Percentiles rank a stretch among this genome's conserved stretches.
phyloP scores from a whole-genome alignment of 92 coral and sea anemone species.

The Muricea muricata region DNA sequence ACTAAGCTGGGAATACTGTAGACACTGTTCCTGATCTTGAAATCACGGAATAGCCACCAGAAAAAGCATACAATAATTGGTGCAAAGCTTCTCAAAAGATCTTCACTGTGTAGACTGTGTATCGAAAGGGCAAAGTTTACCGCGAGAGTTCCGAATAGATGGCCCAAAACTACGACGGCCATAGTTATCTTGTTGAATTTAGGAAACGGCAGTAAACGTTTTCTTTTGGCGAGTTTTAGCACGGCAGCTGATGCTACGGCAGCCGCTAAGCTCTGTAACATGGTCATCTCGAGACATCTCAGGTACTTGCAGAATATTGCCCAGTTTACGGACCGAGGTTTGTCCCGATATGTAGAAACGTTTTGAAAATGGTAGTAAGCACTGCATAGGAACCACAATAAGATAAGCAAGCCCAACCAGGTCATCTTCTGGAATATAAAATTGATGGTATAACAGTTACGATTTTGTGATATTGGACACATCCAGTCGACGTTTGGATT shows the following conservation, averaged over 20 bases:
- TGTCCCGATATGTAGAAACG: neutral
- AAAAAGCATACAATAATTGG: neutral
- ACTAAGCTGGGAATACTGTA: constrained; percentile 1
- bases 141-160: constrained; percentile 19
- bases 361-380: neutral
- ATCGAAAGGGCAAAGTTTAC: constrained; percentile 26
- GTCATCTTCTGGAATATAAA: neutral
- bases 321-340: neutral
- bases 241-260: neutral
- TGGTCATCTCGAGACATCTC: constrained; percentile 44
- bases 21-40: neutral
- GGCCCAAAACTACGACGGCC: neutral
- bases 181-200: neutral
- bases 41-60: neutral
- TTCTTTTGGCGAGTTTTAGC: constrained; percentile 9
- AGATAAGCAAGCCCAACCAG: neutral
- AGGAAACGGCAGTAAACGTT: too few species aligned
- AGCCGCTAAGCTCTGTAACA: constrained; percentile 29
- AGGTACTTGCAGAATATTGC: constrained; percentile 20
- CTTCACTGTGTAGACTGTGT: neutral
- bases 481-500: too few species aligned
- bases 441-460: too few species aligned
- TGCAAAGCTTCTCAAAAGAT: constrained; percentile 15
- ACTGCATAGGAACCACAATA: constrained; percentile 8
- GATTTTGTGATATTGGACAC: too few species aligned